Percentiles rank a stretch among this genome's conserved stretches.
Conservation (phyloP, 2,113 vertebrate species). For the Etheostoma spectabile region DNA sequence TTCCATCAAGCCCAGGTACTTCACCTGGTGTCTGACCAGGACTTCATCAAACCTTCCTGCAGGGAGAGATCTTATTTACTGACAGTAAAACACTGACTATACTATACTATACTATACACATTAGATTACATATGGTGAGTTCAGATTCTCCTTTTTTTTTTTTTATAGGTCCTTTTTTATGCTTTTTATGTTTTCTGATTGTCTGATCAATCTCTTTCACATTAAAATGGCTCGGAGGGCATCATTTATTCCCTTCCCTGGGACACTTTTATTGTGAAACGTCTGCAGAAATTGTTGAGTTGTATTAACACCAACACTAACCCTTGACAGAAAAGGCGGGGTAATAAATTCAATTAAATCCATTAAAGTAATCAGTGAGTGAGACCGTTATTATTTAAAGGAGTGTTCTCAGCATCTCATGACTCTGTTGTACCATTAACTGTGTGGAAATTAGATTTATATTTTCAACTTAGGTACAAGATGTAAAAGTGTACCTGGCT, state of each 20-base stretch:
- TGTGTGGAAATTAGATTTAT: not conserved
- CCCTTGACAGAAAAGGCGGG: no score
- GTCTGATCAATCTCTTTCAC: not conserved
- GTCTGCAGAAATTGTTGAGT: not conserved
- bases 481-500: slow-evolving; percentile 85
- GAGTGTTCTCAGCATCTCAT: not conserved
- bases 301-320: not conserved
- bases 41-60: slow-evolving; percentile 95
- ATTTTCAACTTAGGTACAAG: not conserved
- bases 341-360: no score
- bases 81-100: not conserved
- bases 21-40: slow-evolving; percentile 96
- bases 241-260: not conserved
- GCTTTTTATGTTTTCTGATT: not conserved
- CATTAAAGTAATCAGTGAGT: not conserved
- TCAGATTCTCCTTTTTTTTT: not conserved
- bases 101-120: no score
- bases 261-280: not conserved
- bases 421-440: not conserved
- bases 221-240: not conserved
- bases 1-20: slow-evolving; percentile 98
- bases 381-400: not conserved
- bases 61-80: slow-evolving; percentile 13
- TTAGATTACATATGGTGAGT: not conserved
- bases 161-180: not conserved